Percentiles rank a stretch among this genome's conserved stretches.
These are phyloP conservation scores for Eurystomus glaucurus DNA, from an alignment of 2,797 vertebrate species.

Conservation along the genomic window DNA sequence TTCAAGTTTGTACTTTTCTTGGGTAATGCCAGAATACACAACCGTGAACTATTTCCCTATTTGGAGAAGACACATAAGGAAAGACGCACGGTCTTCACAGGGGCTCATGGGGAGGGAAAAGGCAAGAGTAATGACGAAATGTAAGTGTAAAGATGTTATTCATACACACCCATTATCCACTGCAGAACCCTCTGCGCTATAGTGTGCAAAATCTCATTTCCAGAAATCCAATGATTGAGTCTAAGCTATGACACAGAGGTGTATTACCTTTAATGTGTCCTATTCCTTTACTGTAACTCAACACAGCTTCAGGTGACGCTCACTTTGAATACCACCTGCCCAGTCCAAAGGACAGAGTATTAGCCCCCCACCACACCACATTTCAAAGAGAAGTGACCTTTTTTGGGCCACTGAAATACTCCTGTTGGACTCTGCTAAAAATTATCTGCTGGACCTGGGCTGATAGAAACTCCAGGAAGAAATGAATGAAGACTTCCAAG, in stretches of 20 bases:
- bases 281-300: neutral
- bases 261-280: fast-evolving
- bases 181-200: neutral
- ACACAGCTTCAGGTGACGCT: neutral
- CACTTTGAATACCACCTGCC: neutral
- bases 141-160: neutral
- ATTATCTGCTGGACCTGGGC: neutral
- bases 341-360: neutral
- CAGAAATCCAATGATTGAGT: neutral
- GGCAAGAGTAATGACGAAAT: neutral
- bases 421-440: neutral
- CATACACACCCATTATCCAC: neutral
- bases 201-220: neutral
- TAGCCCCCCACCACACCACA: fast-evolving
- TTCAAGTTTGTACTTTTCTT: neutral
- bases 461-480: neutral
- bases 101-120: neutral
- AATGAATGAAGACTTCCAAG: neutral
- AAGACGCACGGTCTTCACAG: fast-evolving
- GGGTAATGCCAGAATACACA: neutral
- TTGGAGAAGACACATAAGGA: neutral
- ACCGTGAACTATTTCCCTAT: neutral
- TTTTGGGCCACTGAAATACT: neutral
- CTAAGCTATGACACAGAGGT: neutral
- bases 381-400: neutral